Base-by-base conservation (phyloP, 2,113 vertebrate genomes). In the Suncus etruscus region DNA sequence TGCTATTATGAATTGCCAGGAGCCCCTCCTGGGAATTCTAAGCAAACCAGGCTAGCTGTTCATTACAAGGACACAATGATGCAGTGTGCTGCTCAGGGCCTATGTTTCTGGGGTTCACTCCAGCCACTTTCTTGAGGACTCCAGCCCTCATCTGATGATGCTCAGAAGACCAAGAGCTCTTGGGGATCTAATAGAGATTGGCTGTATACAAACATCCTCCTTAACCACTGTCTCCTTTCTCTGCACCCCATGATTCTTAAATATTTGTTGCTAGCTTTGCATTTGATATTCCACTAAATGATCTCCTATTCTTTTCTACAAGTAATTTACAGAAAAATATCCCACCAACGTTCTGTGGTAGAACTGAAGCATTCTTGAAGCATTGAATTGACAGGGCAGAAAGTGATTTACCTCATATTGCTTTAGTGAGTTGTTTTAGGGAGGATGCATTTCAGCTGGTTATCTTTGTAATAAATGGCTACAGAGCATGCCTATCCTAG, bases 341-440 rank as follows among this genome's bases (percentile, higher is more conserved):
- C 39, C 18, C n/a, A 77, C 86, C n/a, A 63, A 63, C 32, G 84
- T 72, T 70, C 68, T 47, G 73, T 90, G 87, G 79, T 29, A 80
- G 39, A 29, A 73, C 45, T 3, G 29, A 48, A 75, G 25, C 22
- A 29, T 15, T 90, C 18, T 66, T 92, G 54, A 83, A 86, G 20
- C 65, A 31, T 18, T 85, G 8, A 58, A 11, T 25, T 9, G 24
- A 70, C 20, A 27, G 20, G 31, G 14, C n/a, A 69, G 51, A 69
- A 45, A 25, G 29, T 5, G 11, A 45, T 65, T 63, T 81, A n/a
- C 20, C 15, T 45, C 31, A 74, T 22, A 25, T 65, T 83, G 8
- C 47, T 89, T 58, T 81, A 50, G 68, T 88, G 48, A 91, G 3
- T 83, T 47, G 31, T 81, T 88, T 76, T 68, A 75, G 50, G 20